phyloP scores from a whole-genome alignment of 2,113 vertebrate species.

The Elephas maximus region DNA sequence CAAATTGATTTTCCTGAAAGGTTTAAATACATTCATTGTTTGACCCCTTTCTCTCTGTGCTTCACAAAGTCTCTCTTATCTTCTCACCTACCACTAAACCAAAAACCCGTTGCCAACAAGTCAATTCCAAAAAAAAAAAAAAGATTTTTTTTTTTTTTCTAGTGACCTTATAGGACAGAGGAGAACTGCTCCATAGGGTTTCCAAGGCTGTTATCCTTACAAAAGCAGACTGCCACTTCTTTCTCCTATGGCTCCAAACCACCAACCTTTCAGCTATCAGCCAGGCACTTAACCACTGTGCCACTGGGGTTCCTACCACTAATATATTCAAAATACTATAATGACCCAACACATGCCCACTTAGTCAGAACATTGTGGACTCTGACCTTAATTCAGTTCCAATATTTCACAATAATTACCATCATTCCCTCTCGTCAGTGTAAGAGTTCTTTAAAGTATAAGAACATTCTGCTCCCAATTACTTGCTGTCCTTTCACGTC shows the following conservation, averaged over 20 bases:
- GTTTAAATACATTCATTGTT: not conserved
- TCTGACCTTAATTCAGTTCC: constrained; percentile 18
- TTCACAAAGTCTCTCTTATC: not conserved
- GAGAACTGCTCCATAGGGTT: not conserved
- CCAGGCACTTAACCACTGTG: too few species aligned
- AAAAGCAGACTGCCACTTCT: not conserved
- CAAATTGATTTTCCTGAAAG: not conserved
- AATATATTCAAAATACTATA: not conserved
- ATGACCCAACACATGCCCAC: not conserved
- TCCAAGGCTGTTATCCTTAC: not conserved
- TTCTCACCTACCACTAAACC: constrained; percentile 19
- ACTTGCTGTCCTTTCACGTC: constrained; percentile 36
- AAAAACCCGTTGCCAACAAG: not conserved
- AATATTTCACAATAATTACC: constrained; percentile 20
- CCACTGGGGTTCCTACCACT: not conserved
- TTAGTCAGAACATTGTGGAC: constrained; percentile 26
- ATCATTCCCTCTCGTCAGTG: constrained; percentile 29
- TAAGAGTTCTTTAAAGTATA: constrained; percentile 39
- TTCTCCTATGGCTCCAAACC: not conserved
- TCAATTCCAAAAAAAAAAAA: not conserved
- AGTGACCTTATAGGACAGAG: not conserved
- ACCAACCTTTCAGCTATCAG: too few species aligned
- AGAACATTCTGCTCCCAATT: constrained; percentile 29
- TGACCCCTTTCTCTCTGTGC: not conserved
- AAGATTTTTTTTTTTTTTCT: not conserved